phyloP scores from a whole-genome alignment of 2,113 vertebrate species.

The Thermophis baileyi region DNA sequence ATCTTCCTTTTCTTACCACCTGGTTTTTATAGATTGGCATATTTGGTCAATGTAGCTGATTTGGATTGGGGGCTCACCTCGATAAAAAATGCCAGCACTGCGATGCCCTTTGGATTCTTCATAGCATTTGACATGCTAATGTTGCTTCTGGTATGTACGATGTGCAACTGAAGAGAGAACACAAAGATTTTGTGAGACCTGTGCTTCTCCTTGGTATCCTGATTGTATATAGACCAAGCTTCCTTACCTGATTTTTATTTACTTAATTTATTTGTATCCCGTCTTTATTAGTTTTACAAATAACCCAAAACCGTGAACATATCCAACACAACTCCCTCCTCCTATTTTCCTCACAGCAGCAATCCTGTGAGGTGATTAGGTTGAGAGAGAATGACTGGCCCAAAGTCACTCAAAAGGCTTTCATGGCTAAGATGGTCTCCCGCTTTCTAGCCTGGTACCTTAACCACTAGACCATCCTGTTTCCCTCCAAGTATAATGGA shows the following conservation, averaged over 20 bases:
- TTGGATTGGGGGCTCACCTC: constrained; percentile 49
- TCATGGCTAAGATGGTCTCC: not conserved
- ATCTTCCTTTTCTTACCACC: not conserved
- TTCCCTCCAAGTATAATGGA: not conserved
- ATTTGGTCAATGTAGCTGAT: not conserved
- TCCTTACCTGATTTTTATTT: not conserved
- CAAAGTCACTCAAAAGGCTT: not conserved
- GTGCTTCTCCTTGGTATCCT: not conserved
- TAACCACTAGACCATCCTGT: not conserved
- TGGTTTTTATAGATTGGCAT: not conserved
- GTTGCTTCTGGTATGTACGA: constrained; percentile 61
- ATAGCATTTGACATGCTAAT: not conserved
- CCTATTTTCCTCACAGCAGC: not conserved
- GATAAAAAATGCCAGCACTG: constrained; percentile 67
- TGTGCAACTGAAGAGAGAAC: constrained; percentile 64
- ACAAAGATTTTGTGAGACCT: not conserved
- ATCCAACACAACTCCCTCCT: not conserved
- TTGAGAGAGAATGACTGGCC: not conserved
- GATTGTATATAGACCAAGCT: not conserved
- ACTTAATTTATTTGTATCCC: not conserved
- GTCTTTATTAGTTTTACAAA: not conserved
- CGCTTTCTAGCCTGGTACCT: not conserved
- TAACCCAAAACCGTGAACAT: not conserved
- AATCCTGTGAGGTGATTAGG: not conserved
- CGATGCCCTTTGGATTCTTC: constrained; percentile 50